Conservation (phyloP, 2,113 vertebrate species). For the Serinus canaria region DNA sequence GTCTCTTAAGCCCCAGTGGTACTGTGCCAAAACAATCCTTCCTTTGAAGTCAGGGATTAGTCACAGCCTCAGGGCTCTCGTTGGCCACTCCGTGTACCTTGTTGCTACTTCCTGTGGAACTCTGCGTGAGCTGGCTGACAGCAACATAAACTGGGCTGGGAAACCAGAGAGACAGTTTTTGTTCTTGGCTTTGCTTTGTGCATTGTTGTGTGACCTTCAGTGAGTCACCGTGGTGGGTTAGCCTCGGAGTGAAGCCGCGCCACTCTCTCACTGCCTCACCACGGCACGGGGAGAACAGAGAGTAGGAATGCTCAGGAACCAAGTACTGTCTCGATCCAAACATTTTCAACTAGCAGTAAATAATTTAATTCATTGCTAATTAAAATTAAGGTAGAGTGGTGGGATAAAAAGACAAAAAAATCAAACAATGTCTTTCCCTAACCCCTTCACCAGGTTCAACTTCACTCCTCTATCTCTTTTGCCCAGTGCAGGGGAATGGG, state of each 20-base stretch:
- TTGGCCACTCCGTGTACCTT: background rate
- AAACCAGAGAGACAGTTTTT: background rate
- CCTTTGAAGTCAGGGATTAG: background rate
- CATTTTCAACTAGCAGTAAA: background rate
- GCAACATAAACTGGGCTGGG: background rate
- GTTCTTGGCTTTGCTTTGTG: background rate
- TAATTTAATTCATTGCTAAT: background rate
- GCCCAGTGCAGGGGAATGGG: fast-evolving
- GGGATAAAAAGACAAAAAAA: background rate
- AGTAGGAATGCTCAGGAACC: background rate
- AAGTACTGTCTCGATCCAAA: fast-evolving
- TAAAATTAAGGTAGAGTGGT: background rate
- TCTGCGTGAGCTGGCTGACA: background rate
- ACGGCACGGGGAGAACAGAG: fast-evolving
- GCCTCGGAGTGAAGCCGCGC: fast-evolving
- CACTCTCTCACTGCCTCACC: fast-evolving
- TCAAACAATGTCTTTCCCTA: background rate
- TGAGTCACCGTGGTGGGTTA: fast-evolving
- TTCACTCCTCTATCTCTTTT: background rate
- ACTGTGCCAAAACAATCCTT: background rate
- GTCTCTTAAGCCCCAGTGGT: background rate
- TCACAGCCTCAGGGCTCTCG: background rate
- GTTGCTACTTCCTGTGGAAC: background rate
- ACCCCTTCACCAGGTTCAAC: fast-evolving
- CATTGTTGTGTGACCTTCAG: background rate